phyloP scores from a whole-genome alignment of 2,113 vertebrate species.

The Ia io region DNA sequence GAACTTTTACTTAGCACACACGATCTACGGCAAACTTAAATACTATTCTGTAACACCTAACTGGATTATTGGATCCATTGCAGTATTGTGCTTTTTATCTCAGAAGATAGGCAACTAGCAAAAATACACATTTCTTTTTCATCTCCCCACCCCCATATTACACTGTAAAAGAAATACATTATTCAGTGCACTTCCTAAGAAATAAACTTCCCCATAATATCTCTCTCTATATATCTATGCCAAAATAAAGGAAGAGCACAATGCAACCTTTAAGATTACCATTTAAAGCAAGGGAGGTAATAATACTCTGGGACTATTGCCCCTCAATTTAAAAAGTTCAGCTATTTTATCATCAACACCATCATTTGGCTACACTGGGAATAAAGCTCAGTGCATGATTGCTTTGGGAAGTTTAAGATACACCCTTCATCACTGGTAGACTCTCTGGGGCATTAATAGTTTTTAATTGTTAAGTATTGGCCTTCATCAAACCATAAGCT shows the following conservation, averaged over 20 bases:
- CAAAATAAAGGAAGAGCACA: conserved; percentile 77
- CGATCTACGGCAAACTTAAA: conserved; percentile 81
- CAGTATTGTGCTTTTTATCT: conserved; percentile 84
- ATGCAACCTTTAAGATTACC: conserved; percentile 78
- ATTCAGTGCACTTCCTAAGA: conserved; percentile 86
- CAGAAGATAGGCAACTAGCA: conserved; percentile 83
- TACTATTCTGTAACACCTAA: conserved; percentile 77
- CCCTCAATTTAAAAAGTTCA: not conserved
- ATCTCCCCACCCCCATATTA: conserved; percentile 74
- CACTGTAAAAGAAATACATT: conserved; percentile 80
- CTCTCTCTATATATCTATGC: conserved; percentile 78
- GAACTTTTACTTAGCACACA: conserved; percentile 76
- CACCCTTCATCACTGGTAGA: not conserved
- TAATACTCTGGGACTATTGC: not conserved
- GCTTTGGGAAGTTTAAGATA: not conserved
- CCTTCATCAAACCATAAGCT: not conserved
- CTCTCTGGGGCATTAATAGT: not conserved
- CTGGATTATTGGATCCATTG: conserved; percentile 77
- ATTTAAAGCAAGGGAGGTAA: conserved; percentile 67
- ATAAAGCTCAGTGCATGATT: not conserved
- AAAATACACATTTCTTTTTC: conserved; percentile 84
- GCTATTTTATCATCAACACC: not conserved
- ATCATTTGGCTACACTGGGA: not conserved
- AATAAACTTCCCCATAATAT: conserved; percentile 80
- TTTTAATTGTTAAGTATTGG: not conserved